phyloP scores from a whole-genome alignment of 2,797 vertebrate species.

The Pogonophryne albipinna region DNA sequence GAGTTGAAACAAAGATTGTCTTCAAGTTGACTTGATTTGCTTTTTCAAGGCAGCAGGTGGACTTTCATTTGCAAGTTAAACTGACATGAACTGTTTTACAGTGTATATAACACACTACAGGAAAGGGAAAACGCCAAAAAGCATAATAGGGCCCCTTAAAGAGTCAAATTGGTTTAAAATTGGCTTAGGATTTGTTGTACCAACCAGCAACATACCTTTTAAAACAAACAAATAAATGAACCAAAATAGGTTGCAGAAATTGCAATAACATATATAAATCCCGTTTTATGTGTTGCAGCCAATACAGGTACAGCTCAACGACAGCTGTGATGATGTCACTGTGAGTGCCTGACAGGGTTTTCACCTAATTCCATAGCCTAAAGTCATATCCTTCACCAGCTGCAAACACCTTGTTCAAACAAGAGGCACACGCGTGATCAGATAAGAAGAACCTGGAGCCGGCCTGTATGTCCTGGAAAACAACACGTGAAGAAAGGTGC shows the following conservation, averaged over 20 bases:
- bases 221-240: conserved; percentile 2
- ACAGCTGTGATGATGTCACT: conserved; percentile 18
- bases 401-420: conserved; percentile 48
- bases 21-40: no score
- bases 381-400: conserved; percentile 29
- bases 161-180: no score
- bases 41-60: no score
- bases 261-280: not conserved
- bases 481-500: conserved; percentile 19
- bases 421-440: not conserved
- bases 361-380: conserved; percentile 37
- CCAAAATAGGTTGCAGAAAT: not conserved
- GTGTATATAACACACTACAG: no score
- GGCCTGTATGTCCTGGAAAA: conserved; percentile 39
- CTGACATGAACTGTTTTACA: no score
- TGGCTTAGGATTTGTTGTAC: no score
- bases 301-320: conserved; percentile 21
- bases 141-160: no score
- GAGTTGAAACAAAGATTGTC: no score
- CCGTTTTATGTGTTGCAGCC: conserved; percentile 10
- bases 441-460: conserved; percentile 32
- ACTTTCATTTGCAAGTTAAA: no score
- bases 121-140: no score
- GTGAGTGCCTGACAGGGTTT: conserved; percentile 3
- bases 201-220: not conserved